Conservation (phyloP, 2,113 vertebrate species). For the Hippocampus zosterae region DNA sequence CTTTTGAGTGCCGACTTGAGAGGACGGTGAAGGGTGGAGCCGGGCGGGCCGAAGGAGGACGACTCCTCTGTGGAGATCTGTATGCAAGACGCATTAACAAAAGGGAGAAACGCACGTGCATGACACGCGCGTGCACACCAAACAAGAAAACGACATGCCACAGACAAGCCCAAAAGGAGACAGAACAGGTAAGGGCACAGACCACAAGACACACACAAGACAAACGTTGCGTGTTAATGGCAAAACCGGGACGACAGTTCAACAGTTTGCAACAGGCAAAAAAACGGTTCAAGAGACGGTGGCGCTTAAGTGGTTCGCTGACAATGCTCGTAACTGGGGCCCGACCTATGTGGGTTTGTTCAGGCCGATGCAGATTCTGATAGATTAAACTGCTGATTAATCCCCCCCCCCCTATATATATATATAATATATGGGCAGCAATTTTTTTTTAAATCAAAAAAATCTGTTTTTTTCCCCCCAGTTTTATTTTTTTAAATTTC, state of each 20-base stretch:
- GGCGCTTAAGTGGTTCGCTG: too few species aligned
- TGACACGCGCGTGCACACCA: constrained; percentile 33
- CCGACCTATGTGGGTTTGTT: too few species aligned
- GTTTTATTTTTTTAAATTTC: too few species aligned
- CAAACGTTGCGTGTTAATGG: constrained; percentile 38
- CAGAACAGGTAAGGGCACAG: constrained; percentile 68
- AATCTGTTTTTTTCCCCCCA: too few species aligned
- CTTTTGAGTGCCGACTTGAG: constrained; percentile 90
- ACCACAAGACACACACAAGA: constrained; percentile 57
- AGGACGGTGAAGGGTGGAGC: constrained; percentile 76
- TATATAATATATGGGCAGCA: too few species aligned
- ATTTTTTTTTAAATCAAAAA: too few species aligned
- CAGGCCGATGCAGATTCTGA: too few species aligned
- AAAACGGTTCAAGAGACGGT: not conserved
- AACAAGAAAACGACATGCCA: constrained; percentile 6
- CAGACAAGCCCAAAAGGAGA: constrained; percentile 17
- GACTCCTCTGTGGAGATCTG: constrained; percentile 82
- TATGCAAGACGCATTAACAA: constrained; percentile 51
- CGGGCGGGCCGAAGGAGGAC: constrained; percentile 73
- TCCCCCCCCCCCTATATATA: too few species aligned
- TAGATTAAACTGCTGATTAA: too few species aligned
- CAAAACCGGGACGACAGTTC: constrained; percentile 10
- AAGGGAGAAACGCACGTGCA: constrained; percentile 6
- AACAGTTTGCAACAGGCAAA: constrained; percentile 2
- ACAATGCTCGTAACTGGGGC: not conserved